Conservation (phyloP, 2,113 vertebrate species). For the Phalacrocorax pelagicus region DNA sequence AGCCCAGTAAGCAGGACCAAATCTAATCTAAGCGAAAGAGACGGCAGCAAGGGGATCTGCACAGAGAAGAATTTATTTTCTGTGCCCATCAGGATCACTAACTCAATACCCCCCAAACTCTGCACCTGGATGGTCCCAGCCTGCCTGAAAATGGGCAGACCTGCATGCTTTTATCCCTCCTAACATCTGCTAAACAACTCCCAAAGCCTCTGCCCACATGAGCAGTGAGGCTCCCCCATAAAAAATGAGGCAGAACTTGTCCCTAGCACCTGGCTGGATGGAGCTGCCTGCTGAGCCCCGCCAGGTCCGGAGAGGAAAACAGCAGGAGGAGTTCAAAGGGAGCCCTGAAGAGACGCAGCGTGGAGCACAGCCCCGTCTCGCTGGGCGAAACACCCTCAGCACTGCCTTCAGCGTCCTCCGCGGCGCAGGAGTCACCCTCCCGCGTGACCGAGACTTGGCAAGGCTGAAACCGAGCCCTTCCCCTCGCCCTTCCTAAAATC, state of each 20-base stretch:
- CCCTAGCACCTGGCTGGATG: neutral
- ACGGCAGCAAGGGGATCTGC: neutral
- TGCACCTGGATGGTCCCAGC: neutral
- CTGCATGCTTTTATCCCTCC: rapidly evolving
- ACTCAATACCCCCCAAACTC: neutral
- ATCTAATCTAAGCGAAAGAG: neutral
- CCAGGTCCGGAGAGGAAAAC: neutral
- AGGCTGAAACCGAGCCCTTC: neutral
- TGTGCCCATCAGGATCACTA: neutral
- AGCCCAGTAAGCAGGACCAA: neutral
- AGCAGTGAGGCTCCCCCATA: neutral
- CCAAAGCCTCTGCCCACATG: neutral
- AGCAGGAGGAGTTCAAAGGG: neutral
- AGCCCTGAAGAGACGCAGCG: neutral
- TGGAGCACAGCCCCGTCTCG: neutral
- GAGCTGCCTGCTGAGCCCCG: neutral
- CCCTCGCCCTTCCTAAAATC: constrained; percentile 19
- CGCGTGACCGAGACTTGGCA: neutral
- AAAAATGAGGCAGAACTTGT: neutral
- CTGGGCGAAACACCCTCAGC: neutral
- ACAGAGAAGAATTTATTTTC: neutral
- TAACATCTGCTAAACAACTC: neutral
- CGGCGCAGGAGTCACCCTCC: neutral
- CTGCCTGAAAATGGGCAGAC: neutral
- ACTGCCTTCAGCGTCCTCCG: neutral